These are phyloP conservation scores for Isichthys henryi DNA, from an alignment of 2,113 vertebrate genomes.

Conservation along the genomic window DNA sequence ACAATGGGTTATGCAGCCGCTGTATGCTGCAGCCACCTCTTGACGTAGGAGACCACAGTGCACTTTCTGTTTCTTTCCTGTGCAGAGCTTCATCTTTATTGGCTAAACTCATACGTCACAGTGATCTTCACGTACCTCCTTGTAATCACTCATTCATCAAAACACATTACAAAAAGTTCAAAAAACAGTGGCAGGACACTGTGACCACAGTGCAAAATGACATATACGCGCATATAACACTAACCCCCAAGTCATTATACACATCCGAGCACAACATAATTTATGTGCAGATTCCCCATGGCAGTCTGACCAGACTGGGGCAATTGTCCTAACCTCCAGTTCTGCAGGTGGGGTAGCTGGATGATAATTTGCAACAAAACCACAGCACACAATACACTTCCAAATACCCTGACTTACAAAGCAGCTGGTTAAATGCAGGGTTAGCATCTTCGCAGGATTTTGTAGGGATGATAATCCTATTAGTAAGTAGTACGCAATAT, in stretches of 20 bases:
- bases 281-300: background rate
- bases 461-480: background rate
- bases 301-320: background rate
- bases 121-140: background rate
- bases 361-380: background rate
- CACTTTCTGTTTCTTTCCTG: background rate
- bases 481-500: background rate
- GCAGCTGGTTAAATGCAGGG: background rate
- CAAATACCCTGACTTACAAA: background rate
- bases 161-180: background rate
- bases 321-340: background rate
- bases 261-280: background rate
- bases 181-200: conserved; percentile 2
- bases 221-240: background rate
- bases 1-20: conserved; percentile 3
- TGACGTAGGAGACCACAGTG: background rate
- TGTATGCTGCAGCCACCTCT: background rate
- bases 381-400: background rate
- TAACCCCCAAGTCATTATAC: background rate
- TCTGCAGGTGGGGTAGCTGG: background rate
- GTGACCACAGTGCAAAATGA: conserved; percentile 6
- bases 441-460: background rate
- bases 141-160: conserved; percentile 10
- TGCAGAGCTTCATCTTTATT: background rate
- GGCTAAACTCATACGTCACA: background rate